Evolutionary conservation across 2,888 invertebrate genomes (phyloP), one percentile per base, ranked within the genome.

Genomic region (Ditylenchus weischeri): DNA sequence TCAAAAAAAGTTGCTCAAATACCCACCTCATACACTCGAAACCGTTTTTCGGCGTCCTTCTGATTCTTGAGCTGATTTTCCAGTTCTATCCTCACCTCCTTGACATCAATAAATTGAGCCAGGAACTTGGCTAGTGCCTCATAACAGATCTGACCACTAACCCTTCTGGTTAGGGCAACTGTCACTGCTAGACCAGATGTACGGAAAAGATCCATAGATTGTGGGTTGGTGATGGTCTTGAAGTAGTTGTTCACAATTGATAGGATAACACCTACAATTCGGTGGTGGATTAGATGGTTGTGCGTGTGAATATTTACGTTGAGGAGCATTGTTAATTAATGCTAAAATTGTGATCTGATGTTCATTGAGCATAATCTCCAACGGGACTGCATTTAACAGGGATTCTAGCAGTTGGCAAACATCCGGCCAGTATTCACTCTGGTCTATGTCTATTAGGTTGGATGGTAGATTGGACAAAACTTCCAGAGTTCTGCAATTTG

Each of bases 361-460:
- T 29, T 47, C 19, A 18, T 38, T 21, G 23, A 47, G 19, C 43
- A 62, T 38, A 10, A 62, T 7, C 13, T 59, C 59, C 3, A 47
- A 7, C 8, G 62, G 62, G 4, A 62, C 23, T n/a, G 62, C 49
- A 10, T 47, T 62, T 48, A 62, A 19, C 43, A 62, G 49, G 8
- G 48, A 19, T 38, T n/a, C 48, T 18, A 62, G 21, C 48, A 62
- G 47, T 47, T 62, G 6, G 7, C 62, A 62, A 48, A 62, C 29
- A 21, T 62, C 48, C 1, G 62, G 62, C 62, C 62, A 62, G 47
- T 47, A 62, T 47, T 62, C 62, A n/a, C 62, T 62, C 13, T 43
- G 13, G 43, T 43, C 43, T 15, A 43, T 15, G 15, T 43, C 43
- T 8, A 43, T 43, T 43, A 43, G 15, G 2, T 43, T 10, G 43